phyloP scores from a whole-genome alignment of 2,888 invertebrate genomes.

The Leptura quadrifasciata region DNA sequence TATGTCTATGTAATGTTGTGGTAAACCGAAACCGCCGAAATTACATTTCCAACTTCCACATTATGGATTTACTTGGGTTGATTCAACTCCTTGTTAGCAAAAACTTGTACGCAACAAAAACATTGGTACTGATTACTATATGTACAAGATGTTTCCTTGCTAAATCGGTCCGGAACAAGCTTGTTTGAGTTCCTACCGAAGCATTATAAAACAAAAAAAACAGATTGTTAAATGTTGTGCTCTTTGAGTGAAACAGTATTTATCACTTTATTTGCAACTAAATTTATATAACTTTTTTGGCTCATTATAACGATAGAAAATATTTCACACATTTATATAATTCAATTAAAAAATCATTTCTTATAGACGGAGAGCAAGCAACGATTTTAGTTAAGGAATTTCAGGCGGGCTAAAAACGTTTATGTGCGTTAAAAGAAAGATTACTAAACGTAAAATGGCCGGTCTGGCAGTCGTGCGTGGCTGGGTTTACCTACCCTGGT shows the following conservation, averaged over 20 bases:
- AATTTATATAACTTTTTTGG: too few species aligned
- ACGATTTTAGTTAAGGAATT: too few species aligned
- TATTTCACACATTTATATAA: too few species aligned
- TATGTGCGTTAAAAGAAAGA: too few species aligned
- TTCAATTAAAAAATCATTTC: too few species aligned
- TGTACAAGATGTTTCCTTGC: constrained; percentile 44
- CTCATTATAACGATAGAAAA: too few species aligned
- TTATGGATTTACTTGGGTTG: constrained; percentile 34
- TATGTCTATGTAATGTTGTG: constrained; percentile 2
- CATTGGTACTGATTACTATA: constrained; percentile 44
- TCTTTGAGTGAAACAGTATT: background rate
- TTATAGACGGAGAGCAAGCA: too few species aligned
- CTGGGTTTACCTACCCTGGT: too few species aligned
- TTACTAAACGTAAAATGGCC: too few species aligned
- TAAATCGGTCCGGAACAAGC: constrained; percentile 35
- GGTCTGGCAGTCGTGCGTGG: too few species aligned
- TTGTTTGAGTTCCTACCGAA: constrained; percentile 25
- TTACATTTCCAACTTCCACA: constrained; percentile 43
- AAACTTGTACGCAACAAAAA: constrained; percentile 43
- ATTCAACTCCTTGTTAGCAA: constrained; percentile 25
- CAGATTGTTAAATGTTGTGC: constrained; percentile 15
- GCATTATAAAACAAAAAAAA: constrained; percentile 25
- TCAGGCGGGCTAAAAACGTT: too few species aligned
- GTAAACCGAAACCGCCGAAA: constrained; percentile 30
- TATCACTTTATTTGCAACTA: too few species aligned